Evolutionary conservation across 2,113 vertebrate species (phyloP).

Genomic region (Strix aluco): DNA sequence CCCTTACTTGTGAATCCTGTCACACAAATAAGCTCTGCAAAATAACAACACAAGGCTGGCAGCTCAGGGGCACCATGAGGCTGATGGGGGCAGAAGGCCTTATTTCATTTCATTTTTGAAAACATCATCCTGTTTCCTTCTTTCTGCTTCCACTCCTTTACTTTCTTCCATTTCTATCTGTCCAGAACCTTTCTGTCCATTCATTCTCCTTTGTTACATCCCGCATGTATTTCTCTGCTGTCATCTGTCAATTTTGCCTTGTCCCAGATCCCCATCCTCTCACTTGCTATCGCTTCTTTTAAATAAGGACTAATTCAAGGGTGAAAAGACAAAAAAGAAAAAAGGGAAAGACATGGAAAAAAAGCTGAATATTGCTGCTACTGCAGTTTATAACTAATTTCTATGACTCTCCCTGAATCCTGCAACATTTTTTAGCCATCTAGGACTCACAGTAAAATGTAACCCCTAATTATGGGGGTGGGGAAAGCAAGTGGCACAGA

Average conservation of each 20-base stretch:
- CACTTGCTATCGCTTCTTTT: not conserved
- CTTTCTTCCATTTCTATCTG: not conserved
- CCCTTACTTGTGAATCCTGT: not conserved
- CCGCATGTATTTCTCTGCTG: not conserved
- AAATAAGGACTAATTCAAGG: constrained; percentile 8
- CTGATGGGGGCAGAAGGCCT: not conserved
- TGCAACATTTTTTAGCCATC: not conserved
- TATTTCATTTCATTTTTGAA: constrained; percentile 17
- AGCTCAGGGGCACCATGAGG: not conserved
- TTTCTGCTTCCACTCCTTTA: not conserved
- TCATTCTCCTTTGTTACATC: not conserved
- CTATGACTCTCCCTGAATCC: not conserved
- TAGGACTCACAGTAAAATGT: constrained; percentile 4
- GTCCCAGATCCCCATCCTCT: not conserved
- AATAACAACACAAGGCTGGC: constrained; percentile 1
- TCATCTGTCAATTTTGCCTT: not conserved
- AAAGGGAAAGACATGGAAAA: not conserved
- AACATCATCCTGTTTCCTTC: not conserved
- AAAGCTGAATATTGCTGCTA: not conserved
- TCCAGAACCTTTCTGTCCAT: not conserved
- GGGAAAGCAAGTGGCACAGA: constrained; percentile 13
- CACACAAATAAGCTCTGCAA: constrained; percentile 27
- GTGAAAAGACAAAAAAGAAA: constrained; percentile 5
- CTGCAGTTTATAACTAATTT: not conserved
- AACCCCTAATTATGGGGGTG: not conserved